Evolutionary conservation across 2,113 vertebrate species (phyloP), one percentile per base, ranked within the genome.

Genomic region (Tachysurus fulvidraco): DNA sequence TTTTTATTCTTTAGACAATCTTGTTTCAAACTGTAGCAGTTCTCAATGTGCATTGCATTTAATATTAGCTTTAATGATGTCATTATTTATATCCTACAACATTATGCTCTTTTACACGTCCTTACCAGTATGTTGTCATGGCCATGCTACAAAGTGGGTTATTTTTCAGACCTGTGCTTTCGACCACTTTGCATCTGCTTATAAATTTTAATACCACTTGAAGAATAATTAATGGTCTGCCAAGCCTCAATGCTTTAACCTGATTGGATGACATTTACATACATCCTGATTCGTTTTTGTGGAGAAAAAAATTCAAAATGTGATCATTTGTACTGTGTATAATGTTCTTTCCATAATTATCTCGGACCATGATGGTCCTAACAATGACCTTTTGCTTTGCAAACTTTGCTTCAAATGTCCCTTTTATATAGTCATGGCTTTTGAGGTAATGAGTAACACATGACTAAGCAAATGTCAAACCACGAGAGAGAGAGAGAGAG

Each of bases 391-490:
- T 79, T 79, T 79, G 30, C 52, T 79, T 57, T 79, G 10, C 25
- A 50, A 14, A 50, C 60, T 36, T 65, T 65, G 2, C n/a, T 64
- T 50, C 21, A 36, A 41, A 23, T 83, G n/a, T 59, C 23, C 0
- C 25, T 84, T 60, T 84, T 17, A 17, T 54, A 74, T 11, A 23
- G 55, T 65, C 2, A 7, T n/a, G 59, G 13, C n/a, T 28, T 52
- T 65, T 50, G 36, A 54, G 74, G 17, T 62, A 79, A 78, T 78
- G 73, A 67, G 59, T 69, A 65, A 67, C 50, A 19, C 71, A 52
- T 78, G 84, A 78, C 84, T 78, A 76, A 85, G 59, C 76, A 85
- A 67, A 78, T 50, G 50, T 41, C 62, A 79, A 67, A n/a, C 76
- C 52, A 30, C 55, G 17, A 14, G n/a, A 69, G n/a, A 36, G 30